phyloP scores from a whole-genome alignment of 2,797 vertebrate species.

The Neomorphus geoffroyi region DNA sequence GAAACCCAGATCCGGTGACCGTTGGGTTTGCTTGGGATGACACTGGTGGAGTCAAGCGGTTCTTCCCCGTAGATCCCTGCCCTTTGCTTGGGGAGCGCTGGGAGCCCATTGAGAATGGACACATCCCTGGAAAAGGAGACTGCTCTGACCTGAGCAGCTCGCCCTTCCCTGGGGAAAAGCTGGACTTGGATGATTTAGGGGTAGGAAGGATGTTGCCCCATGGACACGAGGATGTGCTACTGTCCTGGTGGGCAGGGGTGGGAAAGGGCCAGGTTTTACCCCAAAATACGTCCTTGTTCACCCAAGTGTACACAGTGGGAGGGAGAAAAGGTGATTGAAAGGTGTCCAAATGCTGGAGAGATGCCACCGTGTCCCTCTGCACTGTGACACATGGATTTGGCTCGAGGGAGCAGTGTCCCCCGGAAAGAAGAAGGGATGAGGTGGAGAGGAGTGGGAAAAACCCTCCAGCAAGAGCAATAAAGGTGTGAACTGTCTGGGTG shows the following conservation, averaged over 20 bases:
- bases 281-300: background rate
- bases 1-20: accelerated
- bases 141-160: background rate
- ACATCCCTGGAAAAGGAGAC: background rate
- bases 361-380: background rate
- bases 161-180: background rate
- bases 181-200: background rate
- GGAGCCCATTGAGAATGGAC: background rate
- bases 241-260: background rate
- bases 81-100: background rate
- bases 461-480: slow-evolving; percentile 43
- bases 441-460: background rate
- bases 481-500: background rate
- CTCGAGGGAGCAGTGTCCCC: background rate
- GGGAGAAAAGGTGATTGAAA: background rate
- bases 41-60: background rate
- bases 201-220: accelerated
- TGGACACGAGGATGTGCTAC: background rate
- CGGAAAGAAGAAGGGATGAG: background rate
- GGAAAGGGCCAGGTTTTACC: background rate
- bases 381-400: background rate
- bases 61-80: background rate
- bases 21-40: background rate
- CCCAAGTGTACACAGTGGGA: background rate
- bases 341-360: background rate